Base-by-base conservation (phyloP, 2,113 vertebrate genomes). In the Orthonyx spaldingii region DNA sequence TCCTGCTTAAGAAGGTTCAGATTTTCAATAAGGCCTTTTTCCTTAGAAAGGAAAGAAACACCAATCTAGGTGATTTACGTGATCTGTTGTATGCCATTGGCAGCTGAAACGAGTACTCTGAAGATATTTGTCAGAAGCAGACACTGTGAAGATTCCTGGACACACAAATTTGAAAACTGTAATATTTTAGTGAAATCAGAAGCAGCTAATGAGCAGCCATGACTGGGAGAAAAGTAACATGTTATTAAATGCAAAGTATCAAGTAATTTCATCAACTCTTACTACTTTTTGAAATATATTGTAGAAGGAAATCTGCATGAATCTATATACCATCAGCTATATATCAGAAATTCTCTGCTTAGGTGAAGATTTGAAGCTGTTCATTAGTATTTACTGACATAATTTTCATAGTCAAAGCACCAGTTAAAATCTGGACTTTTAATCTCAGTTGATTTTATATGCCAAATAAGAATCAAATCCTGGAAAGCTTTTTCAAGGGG, bases 201-300 rank as follows among this genome's bases (percentile, higher is more conserved):
- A 71, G 9, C 39, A 64, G 37, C 10, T 76, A 82, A 81, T 63
- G 56, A 84, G 19, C 14, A 89, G 11, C 22, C 56, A 59, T 0
- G 5, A 37, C 37, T 50, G 35, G 14, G 28, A 77, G 49, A 81
- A 89, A 78, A 87, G 26, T 17, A 59, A 18, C 24, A 56, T 22
- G 33, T 28, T 32, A 30, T 50, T 52, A 76, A 61, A 49, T 24
- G 23, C 23, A 11, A 89, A 82, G 10, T 55, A 61, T 70, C 23
- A 63, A 35, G 17, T 63, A 49, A 42, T 80, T 81, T 11, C 0
- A 0, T 50, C 33, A 33, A 17, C 3, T 27, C 37, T 69, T 46
- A 68, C 19, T 60, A 46, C 15, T 26, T 22, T 92, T 80, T 77
- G 22, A 89, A 68, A 41, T 65, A 20, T 4, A 49, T 21, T 49